Conservation (phyloP, 2,888 invertebrate genomes). For the Rhagium mordax region DNA sequence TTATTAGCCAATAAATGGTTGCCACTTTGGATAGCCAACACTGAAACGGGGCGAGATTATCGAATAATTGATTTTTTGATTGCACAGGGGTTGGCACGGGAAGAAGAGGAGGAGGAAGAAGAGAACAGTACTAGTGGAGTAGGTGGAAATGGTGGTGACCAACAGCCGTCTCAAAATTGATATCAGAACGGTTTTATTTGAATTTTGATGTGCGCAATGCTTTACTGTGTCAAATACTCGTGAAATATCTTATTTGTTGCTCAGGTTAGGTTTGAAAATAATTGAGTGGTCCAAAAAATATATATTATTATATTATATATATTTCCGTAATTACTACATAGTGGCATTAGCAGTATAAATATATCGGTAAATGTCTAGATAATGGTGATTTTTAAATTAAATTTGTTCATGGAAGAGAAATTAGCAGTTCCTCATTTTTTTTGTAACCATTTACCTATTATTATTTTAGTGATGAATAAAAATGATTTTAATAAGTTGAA, state of each 20-base stretch:
- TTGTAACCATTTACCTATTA: too few relatives aligned
- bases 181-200: neutral
- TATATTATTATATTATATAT: too few relatives aligned
- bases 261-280: neutral
- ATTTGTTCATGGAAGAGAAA: too few relatives aligned
- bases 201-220: neutral
- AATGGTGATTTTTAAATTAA: too few relatives aligned
- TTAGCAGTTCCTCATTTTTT: too few relatives aligned
- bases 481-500: too few relatives aligned
- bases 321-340: too few relatives aligned
- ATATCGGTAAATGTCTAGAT: too few relatives aligned
- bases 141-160: slow-evolving; percentile 4
- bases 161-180: slow-evolving; percentile 32
- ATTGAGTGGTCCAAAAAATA: neutral
- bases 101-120: slow-evolving; percentile 54
- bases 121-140: slow-evolving; percentile 17
- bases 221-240: neutral
- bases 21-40: slow-evolving; percentile 75
- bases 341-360: too few relatives aligned
- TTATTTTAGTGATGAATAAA: too few relatives aligned
- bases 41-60: slow-evolving; percentile 70
- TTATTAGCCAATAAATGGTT: slow-evolving; percentile 79
- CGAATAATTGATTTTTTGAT: slow-evolving; percentile 66
- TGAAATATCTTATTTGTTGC: neutral
- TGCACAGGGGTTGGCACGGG: slow-evolving; percentile 62